These are phyloP conservation scores for Diadema setosum DNA, from an alignment of 35 echinoderm and acorn worm species.

Conservation along the genomic window DNA sequence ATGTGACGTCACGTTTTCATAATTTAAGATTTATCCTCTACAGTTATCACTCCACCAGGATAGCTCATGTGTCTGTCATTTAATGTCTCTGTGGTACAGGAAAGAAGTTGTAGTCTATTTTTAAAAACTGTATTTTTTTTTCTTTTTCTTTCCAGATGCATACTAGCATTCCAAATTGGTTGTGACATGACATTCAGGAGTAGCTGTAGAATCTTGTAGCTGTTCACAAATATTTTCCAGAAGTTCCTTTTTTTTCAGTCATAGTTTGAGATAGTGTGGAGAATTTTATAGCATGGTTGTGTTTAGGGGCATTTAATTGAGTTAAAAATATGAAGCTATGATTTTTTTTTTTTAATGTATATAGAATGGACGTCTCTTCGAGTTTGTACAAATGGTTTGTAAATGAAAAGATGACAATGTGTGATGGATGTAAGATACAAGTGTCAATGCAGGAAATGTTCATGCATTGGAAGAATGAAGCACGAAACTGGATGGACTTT, in stretches of 20 bases:
- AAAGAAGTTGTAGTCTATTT: too few species aligned
- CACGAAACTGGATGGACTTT: background rate
- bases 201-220: background rate
- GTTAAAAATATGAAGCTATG: background rate
- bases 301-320: background rate
- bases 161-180: background rate
- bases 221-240: background rate
- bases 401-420: background rate
- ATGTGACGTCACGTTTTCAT: too few species aligned
- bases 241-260: background rate
- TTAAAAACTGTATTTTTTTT: too few species aligned
- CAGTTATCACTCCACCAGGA: too few species aligned
- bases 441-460: background rate
- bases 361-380: background rate
- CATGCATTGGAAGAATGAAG: background rate
- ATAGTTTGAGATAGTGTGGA: background rate
- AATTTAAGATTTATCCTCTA: too few species aligned
- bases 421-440: background rate
- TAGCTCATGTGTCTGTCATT: too few species aligned
- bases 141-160: background rate
- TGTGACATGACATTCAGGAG: background rate
- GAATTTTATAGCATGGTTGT: background rate
- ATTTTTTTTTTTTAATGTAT: background rate
- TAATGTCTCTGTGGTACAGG: too few species aligned
- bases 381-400: slow-evolving; percentile 10